Conservation (phyloP, 2,113 vertebrate species). For the Coregonus clupeaformis region DNA sequence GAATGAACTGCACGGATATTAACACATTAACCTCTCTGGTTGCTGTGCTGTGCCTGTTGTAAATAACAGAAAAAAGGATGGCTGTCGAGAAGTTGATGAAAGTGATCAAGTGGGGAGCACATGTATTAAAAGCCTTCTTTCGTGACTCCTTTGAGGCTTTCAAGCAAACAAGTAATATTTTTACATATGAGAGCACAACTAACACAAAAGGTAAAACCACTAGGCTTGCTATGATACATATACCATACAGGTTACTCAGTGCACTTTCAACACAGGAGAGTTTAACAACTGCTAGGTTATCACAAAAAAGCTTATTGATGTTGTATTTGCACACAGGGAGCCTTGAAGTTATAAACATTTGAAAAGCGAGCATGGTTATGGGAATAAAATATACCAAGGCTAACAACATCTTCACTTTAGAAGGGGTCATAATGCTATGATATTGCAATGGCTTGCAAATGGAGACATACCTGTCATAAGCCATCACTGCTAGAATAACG, state of each 20-base stretch:
- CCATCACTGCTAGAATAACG: constrained; percentile 59
- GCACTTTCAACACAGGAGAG: constrained; percentile 51
- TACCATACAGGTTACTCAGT: constrained; percentile 41
- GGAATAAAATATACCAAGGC: constrained; percentile 38
- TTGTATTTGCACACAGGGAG: constrained; percentile 46
- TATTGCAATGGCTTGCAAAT: constrained; percentile 68
- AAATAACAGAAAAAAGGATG: constrained; percentile 56
- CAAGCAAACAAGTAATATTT: constrained; percentile 49
- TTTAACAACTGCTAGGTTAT: constrained; percentile 56
- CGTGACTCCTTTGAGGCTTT: constrained; percentile 46
- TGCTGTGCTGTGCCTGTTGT: constrained; percentile 40
- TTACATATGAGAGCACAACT: constrained; percentile 53
- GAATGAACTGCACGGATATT: constrained; percentile 45
- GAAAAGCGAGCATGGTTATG: constrained; percentile 27
- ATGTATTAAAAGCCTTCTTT: constrained; percentile 54
- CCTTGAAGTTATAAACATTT: constrained; percentile 44
- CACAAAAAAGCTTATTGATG: constrained; percentile 61
- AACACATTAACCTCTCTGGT: constrained; percentile 43
- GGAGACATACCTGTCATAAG: constrained; percentile 67
- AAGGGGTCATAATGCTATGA: constrained; percentile 43
- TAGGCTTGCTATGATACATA: constrained; percentile 31
- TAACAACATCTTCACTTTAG: constrained; percentile 43
- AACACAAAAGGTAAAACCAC: constrained; percentile 43
- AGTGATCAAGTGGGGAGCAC: constrained; percentile 54
- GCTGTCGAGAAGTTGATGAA: constrained; percentile 54